Evolutionary conservation across 2,113 vertebrate species (phyloP), one percentile per base, ranked within the genome.

Genomic region (Chroicocephalus ridibundus): DNA sequence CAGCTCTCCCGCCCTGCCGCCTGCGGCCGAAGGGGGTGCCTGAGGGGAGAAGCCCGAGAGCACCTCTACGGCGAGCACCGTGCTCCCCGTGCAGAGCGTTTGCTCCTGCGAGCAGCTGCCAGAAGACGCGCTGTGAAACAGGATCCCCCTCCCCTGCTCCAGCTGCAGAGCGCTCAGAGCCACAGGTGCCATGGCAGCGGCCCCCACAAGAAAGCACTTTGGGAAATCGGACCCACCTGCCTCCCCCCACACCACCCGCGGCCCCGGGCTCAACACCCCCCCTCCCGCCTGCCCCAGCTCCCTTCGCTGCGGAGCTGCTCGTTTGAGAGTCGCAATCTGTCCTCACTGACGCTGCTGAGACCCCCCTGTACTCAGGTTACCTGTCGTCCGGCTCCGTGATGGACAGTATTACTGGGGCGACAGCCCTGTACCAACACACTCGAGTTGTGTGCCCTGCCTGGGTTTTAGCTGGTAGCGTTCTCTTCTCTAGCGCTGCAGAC

Each of bases 321-420:
- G 29, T 55, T 1, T 38, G 11, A 29, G 38, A 72, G 54, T 0
- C 47, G 4, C 34, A 57, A 36, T 17, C 20, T 44, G 60, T 57
- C 24, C 57, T 36, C 12, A 2, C 17, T 9, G 65, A 12, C 24
- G 19, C 2, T 19, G 6, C 64, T 31, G 82, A 38, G 65, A 60
- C 14, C 58, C 15, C 14, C 69, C 75, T 1, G 0, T 18, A 2
- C 0, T 3, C 36, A 11, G 60, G 27, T 32, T n/a, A n/a, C 49
- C 36, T 17, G 26, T 2, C 8, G 6, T 6, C 32, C 34, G n/a
- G 52, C 38, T 76, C 29, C 16, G 2, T 3, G 65, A 0, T 29
- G 69, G 49, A 5, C 14, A 8, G 31, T 1, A 0, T 15, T 15
- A 19, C 9, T 22, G 38, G 36, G 21, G 29, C 46, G 18, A 34